Evolutionary conservation across 2,113 vertebrate species (phyloP).

Genomic region (Rhinoptilus africanus): DNA sequence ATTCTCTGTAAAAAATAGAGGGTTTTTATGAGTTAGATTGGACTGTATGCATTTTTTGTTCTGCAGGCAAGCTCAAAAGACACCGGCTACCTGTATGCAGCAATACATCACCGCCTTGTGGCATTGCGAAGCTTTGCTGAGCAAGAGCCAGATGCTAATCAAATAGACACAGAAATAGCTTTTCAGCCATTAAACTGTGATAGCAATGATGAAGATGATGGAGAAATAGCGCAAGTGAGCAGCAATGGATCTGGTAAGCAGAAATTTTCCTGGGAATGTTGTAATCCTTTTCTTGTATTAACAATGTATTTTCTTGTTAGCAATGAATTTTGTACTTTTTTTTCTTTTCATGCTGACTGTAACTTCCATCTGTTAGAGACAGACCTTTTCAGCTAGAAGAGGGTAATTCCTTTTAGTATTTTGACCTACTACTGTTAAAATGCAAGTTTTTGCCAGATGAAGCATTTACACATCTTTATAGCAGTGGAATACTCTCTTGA

Average conservation of each 20-base stretch:
- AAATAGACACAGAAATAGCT: conserved; percentile 10
- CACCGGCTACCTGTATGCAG: conserved; percentile 69
- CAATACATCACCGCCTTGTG: conserved; percentile 83
- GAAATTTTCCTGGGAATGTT: background rate
- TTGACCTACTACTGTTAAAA: background rate
- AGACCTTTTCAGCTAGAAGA: background rate
- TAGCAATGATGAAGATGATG: conserved; percentile 72
- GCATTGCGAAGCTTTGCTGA: conserved; percentile 67
- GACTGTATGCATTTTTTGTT: background rate
- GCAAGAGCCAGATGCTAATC: conserved; percentile 23
- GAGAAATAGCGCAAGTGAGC: conserved; percentile 29
- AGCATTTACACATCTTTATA: background rate
- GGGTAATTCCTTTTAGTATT: background rate
- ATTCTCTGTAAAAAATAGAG: background rate
- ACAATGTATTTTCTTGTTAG: background rate
- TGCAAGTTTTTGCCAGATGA: background rate
- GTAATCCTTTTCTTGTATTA: background rate
- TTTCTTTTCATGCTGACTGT: background rate
- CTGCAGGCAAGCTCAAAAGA: conserved; percentile 79
- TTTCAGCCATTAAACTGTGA: conserved; percentile 54
- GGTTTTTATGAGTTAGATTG: background rate
- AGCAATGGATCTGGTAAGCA: conserved; percentile 68
- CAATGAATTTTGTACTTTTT: background rate
- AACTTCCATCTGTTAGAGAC: background rate
- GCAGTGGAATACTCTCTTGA: background rate